Evolutionary conservation across 2,113 vertebrate species (phyloP), one percentile per base, ranked within the genome.

Genomic region (Paradoxurus hermaphroditus): DNA sequence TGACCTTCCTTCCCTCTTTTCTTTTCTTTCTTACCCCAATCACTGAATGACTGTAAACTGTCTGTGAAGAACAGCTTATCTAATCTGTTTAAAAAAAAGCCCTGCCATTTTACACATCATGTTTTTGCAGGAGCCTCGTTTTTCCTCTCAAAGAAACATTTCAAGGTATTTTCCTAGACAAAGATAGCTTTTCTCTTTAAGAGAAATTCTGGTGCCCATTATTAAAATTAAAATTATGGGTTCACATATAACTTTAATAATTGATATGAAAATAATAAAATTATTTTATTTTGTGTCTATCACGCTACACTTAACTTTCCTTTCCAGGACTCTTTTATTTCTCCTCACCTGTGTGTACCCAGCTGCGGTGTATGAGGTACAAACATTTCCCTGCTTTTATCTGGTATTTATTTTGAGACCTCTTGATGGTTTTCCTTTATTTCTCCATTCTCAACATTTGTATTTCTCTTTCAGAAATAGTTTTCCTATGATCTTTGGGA

Each of bases 401-500:
- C 84, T 86, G 31, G 46, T 63, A n/a, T 25, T 85, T 77, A 2
- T 77, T 94, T 86, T 93, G 70, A 85, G 68, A 82, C 8, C 13
- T 46, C 49, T 90, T 73, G 18, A 63, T 68, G 29, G 8, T 29
- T 95, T 77, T 51, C 36, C 68, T 21, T 12, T 93, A 4, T 67
- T 79, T 56, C 39, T 83, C 31, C 59, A 53, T 83, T 97, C 92
- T 90, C 46, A 87, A 93, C 93, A 90, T 19, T 51, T 59, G 15
- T 46, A 53, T 75, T 92, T 92, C 63, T 96, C 16, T 59, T 73
- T 93, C 27, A 79, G 68, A 96, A 93, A 79, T 14, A 93, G 25
- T 81, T 25, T 65, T 36, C 70, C 90, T 75, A 63, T 27, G 84
- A n/a, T 95, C 59, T 90, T 86, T 41, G 46, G 63, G 14, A 41